phyloP scores from a whole-genome alignment of 2,113 vertebrate species.

The Tympanuchus pallidicinctus region DNA sequence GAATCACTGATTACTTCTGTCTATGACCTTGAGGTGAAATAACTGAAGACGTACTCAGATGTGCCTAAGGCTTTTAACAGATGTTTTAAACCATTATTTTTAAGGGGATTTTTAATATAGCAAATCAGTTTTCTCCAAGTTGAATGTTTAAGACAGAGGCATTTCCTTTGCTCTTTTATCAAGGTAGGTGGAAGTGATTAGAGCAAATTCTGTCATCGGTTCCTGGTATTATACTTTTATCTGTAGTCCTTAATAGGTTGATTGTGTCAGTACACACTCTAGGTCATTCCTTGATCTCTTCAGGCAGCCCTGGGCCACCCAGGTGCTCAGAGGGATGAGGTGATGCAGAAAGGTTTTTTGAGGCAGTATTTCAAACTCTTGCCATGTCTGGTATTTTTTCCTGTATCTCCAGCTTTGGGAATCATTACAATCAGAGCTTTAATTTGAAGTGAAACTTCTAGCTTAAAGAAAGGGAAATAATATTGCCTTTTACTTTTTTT shows the following conservation, averaged over 20 bases:
- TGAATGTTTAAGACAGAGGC: not conserved
- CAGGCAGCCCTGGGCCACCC: constrained; percentile 41
- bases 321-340: constrained; percentile 41
- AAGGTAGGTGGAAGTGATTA: constrained; percentile 63
- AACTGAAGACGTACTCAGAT: not conserved
- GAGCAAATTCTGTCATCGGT: constrained; percentile 44
- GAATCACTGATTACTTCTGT: not conserved
- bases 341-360: constrained; percentile 47
- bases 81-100: constrained; percentile 9
- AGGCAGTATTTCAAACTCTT: not conserved
- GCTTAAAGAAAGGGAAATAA: not conserved
- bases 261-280: constrained; percentile 40
- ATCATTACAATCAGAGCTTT: not conserved
- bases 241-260: constrained; percentile 44
- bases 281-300: constrained; percentile 56
- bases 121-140: not conserved
- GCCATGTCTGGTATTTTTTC: not conserved
- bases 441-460: not conserved
- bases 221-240: constrained; percentile 37
- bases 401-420: not conserved
- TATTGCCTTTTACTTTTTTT: not conserved
- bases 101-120: not conserved
- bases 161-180: constrained; percentile 66
- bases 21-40: not conserved
- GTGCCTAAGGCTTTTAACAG: not conserved